Conservation (phyloP, 2,797 vertebrate genomes). For the Coregonus ussuriensis region DNA sequence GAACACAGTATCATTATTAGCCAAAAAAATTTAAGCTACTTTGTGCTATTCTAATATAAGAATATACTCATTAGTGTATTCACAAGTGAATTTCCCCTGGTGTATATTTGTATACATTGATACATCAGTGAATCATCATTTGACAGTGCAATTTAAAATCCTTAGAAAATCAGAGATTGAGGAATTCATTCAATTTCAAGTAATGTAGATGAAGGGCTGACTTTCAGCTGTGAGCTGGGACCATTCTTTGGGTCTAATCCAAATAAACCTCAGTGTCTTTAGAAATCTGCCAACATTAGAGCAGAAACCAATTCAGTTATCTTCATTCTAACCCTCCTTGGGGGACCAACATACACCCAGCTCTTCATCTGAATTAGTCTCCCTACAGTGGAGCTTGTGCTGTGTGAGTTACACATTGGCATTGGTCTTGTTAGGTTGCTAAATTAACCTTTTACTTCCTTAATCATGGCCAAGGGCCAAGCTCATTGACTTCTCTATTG, state of each 20-base stretch:
- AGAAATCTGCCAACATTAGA: no score
- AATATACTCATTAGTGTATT: neutral
- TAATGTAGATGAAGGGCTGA: no score
- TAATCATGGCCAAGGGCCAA: neutral
- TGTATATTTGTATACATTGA: neutral
- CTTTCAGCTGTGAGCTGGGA: no score
- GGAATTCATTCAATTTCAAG: no score
- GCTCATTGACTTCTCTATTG: neutral
- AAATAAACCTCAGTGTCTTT: no score
- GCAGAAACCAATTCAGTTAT: neutral
- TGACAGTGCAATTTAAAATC: neutral
- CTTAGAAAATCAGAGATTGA: no score
- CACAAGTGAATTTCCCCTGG: neutral
- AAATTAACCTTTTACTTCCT: neutral
- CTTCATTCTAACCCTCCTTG: neutral
- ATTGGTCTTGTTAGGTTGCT: neutral
- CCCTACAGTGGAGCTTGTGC: neutral
- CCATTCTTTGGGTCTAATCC: no score
- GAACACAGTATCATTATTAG: neutral
- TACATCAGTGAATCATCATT: neutral
- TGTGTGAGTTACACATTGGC: neutral
- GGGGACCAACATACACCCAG: neutral
- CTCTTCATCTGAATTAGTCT: no score
- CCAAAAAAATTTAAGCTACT: neutral
- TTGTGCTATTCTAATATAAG: neutral